These are phyloP conservation scores for Agonopterix arenella DNA, from an alignment of 2,888 invertebrate species.

Conservation along the genomic window DNA sequence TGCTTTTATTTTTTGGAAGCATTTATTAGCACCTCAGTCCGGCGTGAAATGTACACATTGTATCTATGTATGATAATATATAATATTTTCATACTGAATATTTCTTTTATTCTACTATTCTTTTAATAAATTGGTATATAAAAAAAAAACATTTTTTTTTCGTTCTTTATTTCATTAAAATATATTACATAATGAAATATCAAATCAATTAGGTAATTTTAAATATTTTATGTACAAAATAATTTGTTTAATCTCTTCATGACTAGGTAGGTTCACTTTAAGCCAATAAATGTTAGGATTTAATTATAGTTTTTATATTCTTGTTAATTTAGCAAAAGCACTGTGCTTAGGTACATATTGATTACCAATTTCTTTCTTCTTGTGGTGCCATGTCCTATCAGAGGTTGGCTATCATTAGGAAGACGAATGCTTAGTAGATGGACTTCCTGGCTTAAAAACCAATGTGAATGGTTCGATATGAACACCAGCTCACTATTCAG, in stretches of 20 bases:
- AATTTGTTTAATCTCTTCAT: constrained; percentile 56
- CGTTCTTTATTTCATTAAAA: constrained; percentile 57
- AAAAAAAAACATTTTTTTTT: constrained; percentile 15
- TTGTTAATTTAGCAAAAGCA: constrained; percentile 26
- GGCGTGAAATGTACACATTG: constrained; percentile 53
- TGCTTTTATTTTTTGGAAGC: constrained; percentile 42
- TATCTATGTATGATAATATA: constrained; percentile 53
- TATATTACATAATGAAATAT: constrained; percentile 55
- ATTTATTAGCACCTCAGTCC: constrained; percentile 47
- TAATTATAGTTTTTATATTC: constrained; percentile 10
- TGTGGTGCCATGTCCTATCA: no score
- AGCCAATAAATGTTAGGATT: constrained; percentile 39
- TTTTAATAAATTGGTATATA: no score
- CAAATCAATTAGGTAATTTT: constrained; percentile 38
- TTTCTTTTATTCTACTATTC: background rate
- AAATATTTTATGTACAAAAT: constrained; percentile 70
- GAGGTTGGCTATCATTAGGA: no score
- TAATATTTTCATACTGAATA: constrained; percentile 52
- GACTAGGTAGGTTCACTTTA: constrained; percentile 58
- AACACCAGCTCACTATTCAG: no score
- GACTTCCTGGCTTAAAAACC: no score
- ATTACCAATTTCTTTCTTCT: constrained; percentile 19
- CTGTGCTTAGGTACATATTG: constrained; percentile 4
- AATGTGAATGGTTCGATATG: no score
- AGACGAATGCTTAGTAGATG: no score